Evolutionary conservation across 23 tunicate species (phyloP).

Genomic region (Clavelina lepadiformis): DNA sequence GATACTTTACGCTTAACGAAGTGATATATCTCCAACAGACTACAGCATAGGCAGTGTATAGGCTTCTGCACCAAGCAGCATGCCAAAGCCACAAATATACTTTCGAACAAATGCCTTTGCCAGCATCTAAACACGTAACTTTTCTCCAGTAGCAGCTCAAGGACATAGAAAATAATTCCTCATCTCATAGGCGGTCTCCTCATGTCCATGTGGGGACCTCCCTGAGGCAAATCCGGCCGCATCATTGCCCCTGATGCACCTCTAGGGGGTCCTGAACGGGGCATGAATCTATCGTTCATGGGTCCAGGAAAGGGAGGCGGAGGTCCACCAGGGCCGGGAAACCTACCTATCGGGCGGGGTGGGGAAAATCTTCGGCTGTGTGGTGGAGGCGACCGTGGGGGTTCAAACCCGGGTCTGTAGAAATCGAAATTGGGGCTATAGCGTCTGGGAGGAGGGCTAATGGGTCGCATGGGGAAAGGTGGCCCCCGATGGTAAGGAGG

Average conservation of each 20-base stretch:
- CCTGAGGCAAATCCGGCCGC: slow-evolving; percentile 12
- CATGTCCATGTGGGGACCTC: slow-evolving; percentile 21
- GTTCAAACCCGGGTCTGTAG: slow-evolving; percentile 12
- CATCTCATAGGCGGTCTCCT: slow-evolving; percentile 25
- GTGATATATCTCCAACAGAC: too few relatives aligned
- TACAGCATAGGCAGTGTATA: too few relatives aligned
- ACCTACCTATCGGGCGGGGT: slow-evolving; percentile 22
- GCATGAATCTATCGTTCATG: slow-evolving; percentile 17
- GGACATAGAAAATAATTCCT: not conserved
- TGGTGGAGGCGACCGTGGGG: slow-evolving; percentile 43
- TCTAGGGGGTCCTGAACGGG: slow-evolving; percentile 9
- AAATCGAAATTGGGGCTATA: slow-evolving; percentile 39
- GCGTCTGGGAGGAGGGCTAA: slow-evolving; percentile 43
- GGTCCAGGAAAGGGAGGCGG: slow-evolving; percentile 33
- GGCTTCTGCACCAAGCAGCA: too few relatives aligned
- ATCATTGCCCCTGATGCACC: slow-evolving; percentile 12
- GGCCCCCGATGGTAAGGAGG: slow-evolving; percentile 34
- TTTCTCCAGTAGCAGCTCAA: too few relatives aligned
- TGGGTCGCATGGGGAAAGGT: slow-evolving; percentile 24
- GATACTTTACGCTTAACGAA: too few relatives aligned
- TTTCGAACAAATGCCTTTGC: too few relatives aligned
- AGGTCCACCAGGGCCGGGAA: slow-evolving; percentile 22
- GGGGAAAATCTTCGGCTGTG: slow-evolving; percentile 39
- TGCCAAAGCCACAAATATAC: too few relatives aligned
- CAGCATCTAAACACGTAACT: too few relatives aligned